Evolutionary conservation across 2,888 invertebrate species (phyloP).

Genomic region (Clanis bilineata): DNA sequence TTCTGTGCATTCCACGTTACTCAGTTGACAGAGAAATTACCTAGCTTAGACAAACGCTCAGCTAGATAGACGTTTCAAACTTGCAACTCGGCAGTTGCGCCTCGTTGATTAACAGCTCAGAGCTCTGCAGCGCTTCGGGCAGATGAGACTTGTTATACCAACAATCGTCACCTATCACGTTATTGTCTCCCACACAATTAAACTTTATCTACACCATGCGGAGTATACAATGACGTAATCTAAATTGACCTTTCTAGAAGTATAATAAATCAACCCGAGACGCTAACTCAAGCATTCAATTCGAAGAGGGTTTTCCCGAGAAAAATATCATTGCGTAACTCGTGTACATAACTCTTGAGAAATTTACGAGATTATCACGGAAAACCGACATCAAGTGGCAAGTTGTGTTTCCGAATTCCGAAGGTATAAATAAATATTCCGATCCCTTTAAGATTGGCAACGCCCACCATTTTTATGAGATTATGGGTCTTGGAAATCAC

Average conservation of each 20-base stretch:
- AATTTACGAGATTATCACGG: no score
- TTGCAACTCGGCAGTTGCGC: constrained; percentile 32
- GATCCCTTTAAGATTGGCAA: no score
- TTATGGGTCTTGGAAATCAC: no score
- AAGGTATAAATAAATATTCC: no score
- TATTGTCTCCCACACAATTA: background rate
- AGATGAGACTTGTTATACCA: constrained; percentile 29
- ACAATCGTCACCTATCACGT: constrained; percentile 6
- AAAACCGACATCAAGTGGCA: no score
- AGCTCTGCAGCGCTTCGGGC: constrained; percentile 34
- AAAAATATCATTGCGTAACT: background rate
- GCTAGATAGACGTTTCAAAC: constrained; percentile 28
- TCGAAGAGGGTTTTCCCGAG: background rate
- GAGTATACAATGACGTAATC: background rate
- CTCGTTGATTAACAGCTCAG: constrained; percentile 36
- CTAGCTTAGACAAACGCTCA: constrained; percentile 35
- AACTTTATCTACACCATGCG: background rate
- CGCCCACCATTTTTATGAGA: no score
- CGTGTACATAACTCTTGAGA: background rate
- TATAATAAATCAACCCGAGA: background rate
- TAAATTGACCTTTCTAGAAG: background rate
- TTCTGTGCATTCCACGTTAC: constrained; percentile 28
- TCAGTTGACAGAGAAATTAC: constrained; percentile 42
- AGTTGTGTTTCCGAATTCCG: no score
- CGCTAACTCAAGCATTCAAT: constrained; percentile 7